phyloP scores from a whole-genome alignment of 2,113 vertebrate genomes.

The Morone saxatilis region DNA sequence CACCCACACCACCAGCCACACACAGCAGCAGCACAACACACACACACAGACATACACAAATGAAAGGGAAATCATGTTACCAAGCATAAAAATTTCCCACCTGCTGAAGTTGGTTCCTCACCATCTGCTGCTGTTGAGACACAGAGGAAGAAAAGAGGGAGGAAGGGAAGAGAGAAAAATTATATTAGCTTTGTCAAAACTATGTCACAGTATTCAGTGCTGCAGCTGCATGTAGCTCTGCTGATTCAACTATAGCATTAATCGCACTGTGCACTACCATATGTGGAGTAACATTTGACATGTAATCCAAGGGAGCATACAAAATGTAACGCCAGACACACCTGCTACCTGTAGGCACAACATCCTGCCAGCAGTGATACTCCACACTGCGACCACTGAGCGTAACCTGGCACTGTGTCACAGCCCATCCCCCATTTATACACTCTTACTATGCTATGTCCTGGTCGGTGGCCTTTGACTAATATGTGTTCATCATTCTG shows the following conservation, averaged over 20 bases:
- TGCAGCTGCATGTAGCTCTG: slow-evolving; percentile 39
- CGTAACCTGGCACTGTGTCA: slow-evolving; percentile 35
- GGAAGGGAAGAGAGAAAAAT: slow-evolving; percentile 31
- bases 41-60: slow-evolving; percentile 44
- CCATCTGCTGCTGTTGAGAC: slow-evolving; percentile 84
- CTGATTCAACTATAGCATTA: slow-evolving; percentile 40
- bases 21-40: too few relatives aligned
- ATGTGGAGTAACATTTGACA: slow-evolving; percentile 38
- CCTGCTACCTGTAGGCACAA: slow-evolving; percentile 64
- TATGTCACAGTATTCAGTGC: slow-evolving; percentile 41
- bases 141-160: slow-evolving; percentile 36
- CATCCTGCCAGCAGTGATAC: slow-evolving; percentile 41
- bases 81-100: slow-evolving; percentile 80
- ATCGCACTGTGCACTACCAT: slow-evolving; percentile 17
- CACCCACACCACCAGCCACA: slow-evolving; percentile 6
- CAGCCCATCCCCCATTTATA: slow-evolving; percentile 42
- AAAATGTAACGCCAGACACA: slow-evolving; percentile 27
- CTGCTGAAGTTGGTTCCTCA: slow-evolving; percentile 85
- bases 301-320: slow-evolving; percentile 19
- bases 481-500: slow-evolving; percentile 77
- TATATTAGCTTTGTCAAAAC: slow-evolving; percentile 63
- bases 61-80: slow-evolving; percentile 65
- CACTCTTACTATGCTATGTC: slow-evolving; percentile 7
- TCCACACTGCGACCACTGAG: slow-evolving; percentile 26
- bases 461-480: slow-evolving; percentile 70